These are phyloP conservation scores for Sandelia bainsii DNA, from an alignment of 2,797 vertebrate genomes.

Conservation along the genomic window DNA sequence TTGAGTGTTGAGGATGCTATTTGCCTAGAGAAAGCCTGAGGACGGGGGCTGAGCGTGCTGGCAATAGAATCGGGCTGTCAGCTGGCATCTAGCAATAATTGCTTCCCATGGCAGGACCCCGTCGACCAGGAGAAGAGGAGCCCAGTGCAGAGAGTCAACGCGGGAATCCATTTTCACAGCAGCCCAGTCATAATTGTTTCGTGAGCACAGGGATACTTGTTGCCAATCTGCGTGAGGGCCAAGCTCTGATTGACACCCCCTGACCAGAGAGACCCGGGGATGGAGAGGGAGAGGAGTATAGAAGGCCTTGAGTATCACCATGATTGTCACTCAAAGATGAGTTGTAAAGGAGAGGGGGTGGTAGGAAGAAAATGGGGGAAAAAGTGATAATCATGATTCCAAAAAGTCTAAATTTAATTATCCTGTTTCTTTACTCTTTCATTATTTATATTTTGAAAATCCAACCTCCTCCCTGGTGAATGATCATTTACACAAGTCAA, in stretches of 20 bases:
- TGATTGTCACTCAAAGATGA: constrained; percentile 81
- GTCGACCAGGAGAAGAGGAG: constrained; percentile 81
- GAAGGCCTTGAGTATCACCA: constrained; percentile 72
- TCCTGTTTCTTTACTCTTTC: constrained; percentile 53
- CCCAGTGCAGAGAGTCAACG: constrained; percentile 58
- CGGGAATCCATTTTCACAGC: constrained; percentile 92
- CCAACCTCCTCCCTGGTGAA: constrained; percentile 59
- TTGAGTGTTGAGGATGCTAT: constrained; percentile 95
- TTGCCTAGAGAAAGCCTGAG: constrained; percentile 98
- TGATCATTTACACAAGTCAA: constrained; percentile 77
- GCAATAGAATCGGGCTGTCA: constrained; percentile 95
- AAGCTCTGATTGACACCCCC: constrained; percentile 92
- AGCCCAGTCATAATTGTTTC: constrained; percentile 93
- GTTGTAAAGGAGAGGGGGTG: constrained; percentile 25
- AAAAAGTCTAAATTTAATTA: constrained; percentile 35
- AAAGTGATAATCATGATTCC: neutral
- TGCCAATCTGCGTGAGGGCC: constrained; percentile 88
- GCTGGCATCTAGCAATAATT: constrained; percentile 98
- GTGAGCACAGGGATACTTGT: constrained; percentile 89
- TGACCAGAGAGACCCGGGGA: constrained; percentile 86
- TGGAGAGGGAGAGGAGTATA: constrained; percentile 61
- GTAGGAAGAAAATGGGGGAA: constrained; percentile 27
- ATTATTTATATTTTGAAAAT: constrained; percentile 71
- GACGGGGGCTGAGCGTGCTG: constrained; percentile 92
- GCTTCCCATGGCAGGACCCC: constrained; percentile 98